Conservation (phyloP, 2,888 invertebrate genomes). For the Elgonia sp. region DNA sequence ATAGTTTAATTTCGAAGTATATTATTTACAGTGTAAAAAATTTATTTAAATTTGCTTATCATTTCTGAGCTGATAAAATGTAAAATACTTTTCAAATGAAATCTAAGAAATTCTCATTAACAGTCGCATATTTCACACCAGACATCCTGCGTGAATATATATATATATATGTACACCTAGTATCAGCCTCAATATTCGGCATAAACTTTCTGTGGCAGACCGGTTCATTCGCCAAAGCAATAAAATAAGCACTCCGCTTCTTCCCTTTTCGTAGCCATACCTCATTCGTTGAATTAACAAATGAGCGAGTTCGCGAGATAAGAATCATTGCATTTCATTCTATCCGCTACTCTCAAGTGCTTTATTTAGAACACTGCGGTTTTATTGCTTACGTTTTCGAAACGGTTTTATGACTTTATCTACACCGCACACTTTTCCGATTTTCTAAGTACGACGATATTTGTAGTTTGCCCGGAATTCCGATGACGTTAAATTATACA, state of each 20-base stretch:
- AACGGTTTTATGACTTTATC: constrained; percentile 60
- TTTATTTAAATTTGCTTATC: too few species aligned
- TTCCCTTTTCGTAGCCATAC: background rate
- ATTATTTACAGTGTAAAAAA: too few species aligned
- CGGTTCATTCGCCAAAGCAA: constrained; percentile 32
- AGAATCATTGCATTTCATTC: constrained; percentile 64
- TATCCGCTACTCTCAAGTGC: constrained; percentile 65
- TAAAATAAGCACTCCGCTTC: constrained; percentile 24
- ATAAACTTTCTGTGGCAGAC: background rate
- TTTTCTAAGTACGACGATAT: constrained; percentile 55
- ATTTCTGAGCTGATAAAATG: too few species aligned
- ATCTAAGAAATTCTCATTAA: constrained; percentile 12
- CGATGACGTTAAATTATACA: background rate
- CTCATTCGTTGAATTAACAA: constrained; percentile 56
- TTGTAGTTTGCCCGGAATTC: constrained; percentile 28
- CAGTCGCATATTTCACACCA: background rate
- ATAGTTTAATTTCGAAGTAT: too few species aligned
- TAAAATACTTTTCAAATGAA: too few species aligned
- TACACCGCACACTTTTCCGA: constrained; percentile 46
- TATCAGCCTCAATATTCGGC: constrained; percentile 6
- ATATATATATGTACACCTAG: background rate
- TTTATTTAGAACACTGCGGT: constrained; percentile 71
- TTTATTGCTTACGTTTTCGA: constrained; percentile 63
- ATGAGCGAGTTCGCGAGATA: constrained; percentile 57
- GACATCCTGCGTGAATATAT: background rate